Base-by-base conservation (phyloP, 1,140 invertebrate genomes). In the Plectrocnemia conspersa region DNA sequence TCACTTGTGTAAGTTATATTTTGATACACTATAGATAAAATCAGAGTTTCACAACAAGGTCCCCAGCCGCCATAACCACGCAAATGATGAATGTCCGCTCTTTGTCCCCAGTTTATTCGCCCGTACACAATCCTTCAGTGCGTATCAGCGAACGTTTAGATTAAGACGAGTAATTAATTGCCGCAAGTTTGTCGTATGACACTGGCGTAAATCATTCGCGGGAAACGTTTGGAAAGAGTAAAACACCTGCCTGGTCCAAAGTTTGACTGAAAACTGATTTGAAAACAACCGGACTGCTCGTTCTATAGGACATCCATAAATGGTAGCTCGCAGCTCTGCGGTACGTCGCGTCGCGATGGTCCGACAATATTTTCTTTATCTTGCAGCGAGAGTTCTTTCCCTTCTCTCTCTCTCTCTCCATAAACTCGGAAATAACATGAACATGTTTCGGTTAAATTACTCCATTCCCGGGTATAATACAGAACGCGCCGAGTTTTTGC, bases 151-250 rank as follows among this genome's bases (percentile, higher is more conserved):
- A 46, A 29, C 7, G 42, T 48, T 48, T 29, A 48, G 46, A 48
- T 48, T 48, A 48, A 48, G 29, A 48, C 36, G 46, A 48, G 46
- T 48, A 35, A 48, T 48, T 48, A 48, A 48, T 48, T 35, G 46
- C 29, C 36, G 46, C 18, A 48, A 48, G 42, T 45, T 45, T 45
- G 27, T n/a, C 42, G 19, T 13, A 24, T 25, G 21, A 9, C 16
- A n/a, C n/a, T 7, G 3, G 19, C 25, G 46, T 48, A 48, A 48
- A 48, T 48, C 46, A 48, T 35, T 48, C 29, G 21, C 36, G 22
- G 29, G 32, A 48, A 19, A 15, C 7, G 42, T 16, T n/a, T n/a
- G 36, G 46, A 15, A 11, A 22, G 11, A 25, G 16, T 13, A 24
- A 24, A 9, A 35, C 46, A 48, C 46, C 46, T 48, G 46, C 29